Percentiles rank a stretch among this genome's conserved stretches.
Conservation (phyloP, 2,888 invertebrate genomes). For the Platycnemis pennipes region DNA sequence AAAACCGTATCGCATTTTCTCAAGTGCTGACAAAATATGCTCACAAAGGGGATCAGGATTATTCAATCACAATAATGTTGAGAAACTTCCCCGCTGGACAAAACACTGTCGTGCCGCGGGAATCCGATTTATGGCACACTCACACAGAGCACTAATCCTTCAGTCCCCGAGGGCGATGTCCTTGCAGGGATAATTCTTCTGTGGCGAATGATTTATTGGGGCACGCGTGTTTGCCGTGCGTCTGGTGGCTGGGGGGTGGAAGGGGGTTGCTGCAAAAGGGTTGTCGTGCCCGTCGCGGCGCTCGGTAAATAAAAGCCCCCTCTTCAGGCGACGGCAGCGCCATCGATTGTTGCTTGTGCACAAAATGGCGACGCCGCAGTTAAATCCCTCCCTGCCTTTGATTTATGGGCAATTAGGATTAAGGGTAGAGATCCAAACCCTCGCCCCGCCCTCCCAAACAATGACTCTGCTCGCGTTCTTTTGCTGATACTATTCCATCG, state of each 20-base stretch:
- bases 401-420: constrained; percentile 45
- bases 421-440: not conserved
- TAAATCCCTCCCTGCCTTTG: constrained; percentile 37
- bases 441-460: not conserved
- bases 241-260: not conserved
- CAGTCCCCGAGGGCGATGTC: not conserved
- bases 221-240: not conserved
- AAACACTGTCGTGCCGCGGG: no score
- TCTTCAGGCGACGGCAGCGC: not conserved
- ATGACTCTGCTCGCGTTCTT: not conserved
- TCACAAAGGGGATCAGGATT: no score
- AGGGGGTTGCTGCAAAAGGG: not conserved
- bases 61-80: no score
- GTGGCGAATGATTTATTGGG: not conserved
- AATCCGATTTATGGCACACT: not conserved
- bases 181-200: not conserved
- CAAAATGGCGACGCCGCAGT: constrained; percentile 25
- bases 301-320: not conserved
- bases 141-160: not conserved
- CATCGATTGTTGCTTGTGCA: constrained; percentile 24
- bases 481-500: not conserved
- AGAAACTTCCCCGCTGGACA: no score
- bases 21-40: no score
- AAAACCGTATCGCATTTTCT: no score
- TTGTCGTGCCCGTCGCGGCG: not conserved